Base-by-base conservation (phyloP, 2,113 vertebrate genomes). In the Laterallus jamaicensis region DNA sequence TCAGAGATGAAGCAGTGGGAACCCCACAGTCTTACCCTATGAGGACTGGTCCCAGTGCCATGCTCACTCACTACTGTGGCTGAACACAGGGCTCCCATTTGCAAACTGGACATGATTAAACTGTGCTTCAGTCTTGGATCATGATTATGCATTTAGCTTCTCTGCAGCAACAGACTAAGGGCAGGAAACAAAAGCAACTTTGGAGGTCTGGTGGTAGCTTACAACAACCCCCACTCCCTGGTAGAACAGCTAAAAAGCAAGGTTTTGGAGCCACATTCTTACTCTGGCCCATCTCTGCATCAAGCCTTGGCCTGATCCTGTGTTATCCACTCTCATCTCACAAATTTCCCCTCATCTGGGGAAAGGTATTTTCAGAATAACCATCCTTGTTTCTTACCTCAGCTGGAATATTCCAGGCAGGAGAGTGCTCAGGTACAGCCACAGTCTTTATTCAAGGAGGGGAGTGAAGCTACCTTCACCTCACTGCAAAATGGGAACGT, bases 401-500 rank as follows among this genome's bases (percentile, higher is more conserved):
- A 47, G 26, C 1, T 69, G 37, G 32, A 74, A 42, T 13, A 59
- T 4, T 58, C 42, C 58, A 82, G 25, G 31, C 49, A 68, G 63
- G 40, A 62, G 25, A 49, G 10, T 9, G 13, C 47, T 1, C 9
- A 68, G 39, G 42, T n/a, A 42, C 0, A 0, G 15, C 22, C 49
- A 5, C 2, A 54, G 52, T 14, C 52, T 54, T 54, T 28, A 42
- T 31, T 32, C 2, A 11, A 82, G 35, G 58, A 67, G 42, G 42
- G 56, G 0, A 39, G 49, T 15, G 52, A 40, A 76, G 84, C 54
- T 31, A 63, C 39, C 59, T 69, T 24, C 55, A 39, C 50, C 18
- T 74, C 66, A 82, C 60, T 50, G 76, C 29, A 74, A 58, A 29
- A 35, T 5, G 7, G 75, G 76, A 73, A 67, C 10, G 44, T 25